These are phyloP conservation scores for Epicauta chinensis DNA, from an alignment of 1,140 invertebrate species.

Conservation along the genomic window DNA sequence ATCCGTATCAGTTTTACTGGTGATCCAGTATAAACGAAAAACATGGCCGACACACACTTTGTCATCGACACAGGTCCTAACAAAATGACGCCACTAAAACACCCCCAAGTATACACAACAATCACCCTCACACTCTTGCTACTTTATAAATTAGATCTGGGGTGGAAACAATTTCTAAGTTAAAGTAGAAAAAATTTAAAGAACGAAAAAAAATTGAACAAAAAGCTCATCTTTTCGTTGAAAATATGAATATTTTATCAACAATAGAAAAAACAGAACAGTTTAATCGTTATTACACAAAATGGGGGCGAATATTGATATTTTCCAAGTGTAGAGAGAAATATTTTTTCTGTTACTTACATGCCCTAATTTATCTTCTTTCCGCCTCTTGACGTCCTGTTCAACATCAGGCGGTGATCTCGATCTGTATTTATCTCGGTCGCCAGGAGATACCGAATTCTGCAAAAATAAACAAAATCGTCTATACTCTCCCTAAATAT, in stretches of 20 bases:
- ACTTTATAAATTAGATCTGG: constrained; percentile 22
- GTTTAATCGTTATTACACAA: too few species aligned
- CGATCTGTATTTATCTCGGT: constrained; percentile 77
- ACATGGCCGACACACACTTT: constrained; percentile 26
- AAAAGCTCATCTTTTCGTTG: too few species aligned
- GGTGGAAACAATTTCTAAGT: neutral
- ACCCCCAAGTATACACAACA: neutral
- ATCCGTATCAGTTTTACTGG: constrained; percentile 23
- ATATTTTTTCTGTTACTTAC: constrained; percentile 49
- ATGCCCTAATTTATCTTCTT: constrained; percentile 74
- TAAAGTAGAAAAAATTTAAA: too few species aligned
- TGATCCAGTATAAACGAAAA: constrained; percentile 17
- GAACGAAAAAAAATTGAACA: too few species aligned
- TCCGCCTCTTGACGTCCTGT: constrained; percentile 62
- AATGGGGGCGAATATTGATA: neutral
- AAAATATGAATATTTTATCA: too few species aligned
- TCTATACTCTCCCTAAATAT: neutral
- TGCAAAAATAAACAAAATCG: constrained; percentile 52
- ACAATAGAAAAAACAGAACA: too few species aligned
- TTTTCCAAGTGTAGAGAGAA: neutral
- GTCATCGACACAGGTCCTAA: constrained; percentile 20
- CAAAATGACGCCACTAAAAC: constrained; percentile 10
- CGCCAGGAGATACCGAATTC: constrained; percentile 84
- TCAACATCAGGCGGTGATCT: constrained; percentile 58
- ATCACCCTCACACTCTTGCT: neutral